Percentiles rank a stretch among this genome's conserved stretches.
Conservation (phyloP, 1,140 invertebrate species). For the Trichomalopsis sarcophagae region DNA sequence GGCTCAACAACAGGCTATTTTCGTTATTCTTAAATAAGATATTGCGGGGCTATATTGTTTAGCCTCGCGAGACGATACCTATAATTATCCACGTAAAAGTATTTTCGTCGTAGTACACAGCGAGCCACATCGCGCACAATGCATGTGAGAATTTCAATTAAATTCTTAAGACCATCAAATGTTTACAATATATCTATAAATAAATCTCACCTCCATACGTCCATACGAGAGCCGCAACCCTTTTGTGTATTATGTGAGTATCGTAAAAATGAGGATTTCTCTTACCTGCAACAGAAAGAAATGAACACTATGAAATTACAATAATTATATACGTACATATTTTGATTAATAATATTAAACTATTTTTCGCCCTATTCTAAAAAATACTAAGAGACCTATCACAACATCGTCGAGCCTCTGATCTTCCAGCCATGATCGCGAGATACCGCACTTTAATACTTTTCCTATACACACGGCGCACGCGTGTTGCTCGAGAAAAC, state of each 20-base stretch:
- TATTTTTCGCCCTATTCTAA: not conserved
- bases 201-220: not conserved
- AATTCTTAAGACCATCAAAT: not conserved
- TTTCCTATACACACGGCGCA: not conserved
- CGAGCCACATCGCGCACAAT: not conserved
- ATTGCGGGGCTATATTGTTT: slow-evolving; percentile 42
- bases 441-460: not conserved
- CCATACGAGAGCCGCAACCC: too few species aligned
- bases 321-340: not conserved
- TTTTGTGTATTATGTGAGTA: not conserved
- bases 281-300: slow-evolving; percentile 4
- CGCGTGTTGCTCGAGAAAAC: slow-evolving; percentile 12
- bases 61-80: slow-evolving; percentile 19
- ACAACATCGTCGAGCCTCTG: not conserved
- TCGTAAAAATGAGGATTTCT: slow-evolving; percentile 1
- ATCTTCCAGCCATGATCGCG: not conserved
- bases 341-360: too few species aligned
- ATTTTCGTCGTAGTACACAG: not conserved
- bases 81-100: slow-evolving; percentile 33
- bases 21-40: slow-evolving; percentile 43
- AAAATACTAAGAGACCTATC: not conserved
- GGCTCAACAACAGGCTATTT: slow-evolving; percentile 29
- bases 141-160: slow-evolving; percentile 16
- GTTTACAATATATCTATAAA: not conserved
- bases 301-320: not conserved